Percentiles rank a stretch among this genome's conserved stretches.
Conservation (phyloP, 2,888 invertebrate species). For the Pardosa pseudoannulata region DNA sequence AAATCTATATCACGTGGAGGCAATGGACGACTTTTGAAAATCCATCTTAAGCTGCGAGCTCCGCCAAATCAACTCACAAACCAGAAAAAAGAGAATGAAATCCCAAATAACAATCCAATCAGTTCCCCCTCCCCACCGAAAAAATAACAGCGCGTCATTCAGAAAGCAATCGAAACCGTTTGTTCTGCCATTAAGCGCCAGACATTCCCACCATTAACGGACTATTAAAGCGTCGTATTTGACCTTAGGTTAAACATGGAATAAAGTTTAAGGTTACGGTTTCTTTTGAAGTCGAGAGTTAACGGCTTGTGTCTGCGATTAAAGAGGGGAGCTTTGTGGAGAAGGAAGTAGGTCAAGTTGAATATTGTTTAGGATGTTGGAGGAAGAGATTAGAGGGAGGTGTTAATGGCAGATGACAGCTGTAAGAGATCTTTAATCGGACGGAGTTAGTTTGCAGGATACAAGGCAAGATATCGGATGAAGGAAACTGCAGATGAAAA, state of each 20-base stretch:
- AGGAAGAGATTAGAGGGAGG: too few species aligned
- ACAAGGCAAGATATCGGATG: too few species aligned
- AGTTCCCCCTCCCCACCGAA: too few species aligned
- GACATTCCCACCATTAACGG: conserved; percentile 18
- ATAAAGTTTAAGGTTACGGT: conserved; percentile 25
- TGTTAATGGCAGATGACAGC: neutral
- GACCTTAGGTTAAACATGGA: neutral
- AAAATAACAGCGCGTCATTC: neutral
- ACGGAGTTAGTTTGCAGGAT: too few species aligned
- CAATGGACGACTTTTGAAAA: too few species aligned
- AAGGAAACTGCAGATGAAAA: too few species aligned
- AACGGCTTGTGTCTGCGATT: neutral
- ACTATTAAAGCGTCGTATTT: neutral
- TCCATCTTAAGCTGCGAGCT: too few species aligned
- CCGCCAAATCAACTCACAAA: too few species aligned
- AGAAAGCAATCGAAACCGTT: neutral
- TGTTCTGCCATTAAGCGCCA: conserved; percentile 14
- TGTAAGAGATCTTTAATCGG: neutral
- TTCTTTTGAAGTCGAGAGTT: neutral
- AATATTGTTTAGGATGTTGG: neutral
- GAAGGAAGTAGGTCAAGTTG: neutral
- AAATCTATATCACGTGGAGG: too few species aligned
- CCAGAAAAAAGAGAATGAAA: too few species aligned
- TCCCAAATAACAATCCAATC: too few species aligned
- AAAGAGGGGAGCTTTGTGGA: neutral